Base-by-base conservation (phyloP, 35 echinoderm and acorn worm genomes). In the Stichopus chloronotus region DNA sequence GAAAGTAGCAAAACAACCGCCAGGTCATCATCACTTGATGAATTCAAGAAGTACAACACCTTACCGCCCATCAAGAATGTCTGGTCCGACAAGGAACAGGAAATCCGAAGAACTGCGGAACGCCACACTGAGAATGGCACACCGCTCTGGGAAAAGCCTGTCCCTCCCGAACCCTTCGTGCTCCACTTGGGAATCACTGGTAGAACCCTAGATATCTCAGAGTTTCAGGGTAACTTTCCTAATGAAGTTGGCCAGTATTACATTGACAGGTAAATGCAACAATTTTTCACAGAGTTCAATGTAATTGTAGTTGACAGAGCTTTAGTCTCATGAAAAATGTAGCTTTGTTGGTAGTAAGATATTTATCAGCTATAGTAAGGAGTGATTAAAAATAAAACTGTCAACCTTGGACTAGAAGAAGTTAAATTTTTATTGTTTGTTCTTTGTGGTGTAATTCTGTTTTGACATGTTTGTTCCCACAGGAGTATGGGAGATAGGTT, bases 151-250 rank as follows among this genome's bases (percentile, higher is more conserved):
- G 63, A 61, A 9, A 95, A 96, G 65, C 97, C 95, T n/a, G 59
- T 56, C 25, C 78, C 81, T 78, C 97, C 97, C 8, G 95, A 95
- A 14, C 88, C 93, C 11, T 99, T 99, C 76, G 56, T 99, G 5
- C 77, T 99, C 13, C 97, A 99, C 83, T 79, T 99, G 10, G 97
- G 97, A 53, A 81, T 94, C 2, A 96, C 97, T 7, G 97, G 86
- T 24, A 91, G 97, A 79, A 99, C 97, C 5, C 97, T 96, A 61
- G 94, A 95, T 57, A 96, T 99, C 69, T 95, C 97, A 24, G 97
- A 99, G 76, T 99, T 96, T 79, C 97, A 99, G 88, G 96, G 93
- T 80, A 96, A 99, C 78, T 99, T 99, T 83, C 97, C 97, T 7
- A 99, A 94, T 86, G 95, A 95, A 74, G 97, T 99, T 7, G 91